Evolutionary conservation across 2,797 vertebrate genomes (phyloP).

Genomic region (Cichlasoma orientale): DNA sequence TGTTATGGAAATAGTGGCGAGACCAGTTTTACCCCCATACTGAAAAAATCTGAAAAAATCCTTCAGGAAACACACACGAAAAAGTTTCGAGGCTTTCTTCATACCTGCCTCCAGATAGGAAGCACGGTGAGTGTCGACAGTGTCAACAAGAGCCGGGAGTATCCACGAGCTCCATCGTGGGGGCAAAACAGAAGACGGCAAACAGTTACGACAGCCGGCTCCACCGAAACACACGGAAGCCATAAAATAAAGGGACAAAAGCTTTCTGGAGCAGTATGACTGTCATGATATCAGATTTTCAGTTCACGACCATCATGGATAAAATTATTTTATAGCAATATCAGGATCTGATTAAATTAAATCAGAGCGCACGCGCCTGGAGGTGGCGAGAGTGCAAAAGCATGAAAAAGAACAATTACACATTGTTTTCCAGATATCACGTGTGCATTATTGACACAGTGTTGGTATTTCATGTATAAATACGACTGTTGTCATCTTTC

Average conservation of each 20-base stretch:
- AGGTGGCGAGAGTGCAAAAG: not conserved
- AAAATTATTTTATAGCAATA: not conserved
- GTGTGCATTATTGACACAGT: not conserved
- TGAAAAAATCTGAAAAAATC: not conserved
- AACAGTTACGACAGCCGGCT: not conserved
- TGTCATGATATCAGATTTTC: not conserved
- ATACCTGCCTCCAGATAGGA: not conserved
- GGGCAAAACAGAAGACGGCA: not conserved
- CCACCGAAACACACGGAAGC: not conserved
- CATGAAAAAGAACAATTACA: not conserved
- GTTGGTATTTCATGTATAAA: not conserved
- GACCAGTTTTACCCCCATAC: not conserved
- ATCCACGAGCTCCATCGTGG: not conserved
- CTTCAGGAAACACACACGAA: not conserved
- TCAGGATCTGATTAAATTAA: not conserved
- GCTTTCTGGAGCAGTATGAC: not conserved
- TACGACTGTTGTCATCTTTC: not conserved
- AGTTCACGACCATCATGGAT: too few relatives aligned
- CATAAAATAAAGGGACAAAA: not conserved
- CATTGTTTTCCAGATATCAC: not conserved
- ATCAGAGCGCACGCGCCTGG: not conserved
- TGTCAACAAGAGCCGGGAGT: rapidly evolving
- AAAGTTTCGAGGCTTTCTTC: not conserved
- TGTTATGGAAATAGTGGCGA: not conserved
- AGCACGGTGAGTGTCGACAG: not conserved